Evolutionary conservation across 2,888 invertebrate genomes (phyloP).

Genomic region (Erannis defoliaria): DNA sequence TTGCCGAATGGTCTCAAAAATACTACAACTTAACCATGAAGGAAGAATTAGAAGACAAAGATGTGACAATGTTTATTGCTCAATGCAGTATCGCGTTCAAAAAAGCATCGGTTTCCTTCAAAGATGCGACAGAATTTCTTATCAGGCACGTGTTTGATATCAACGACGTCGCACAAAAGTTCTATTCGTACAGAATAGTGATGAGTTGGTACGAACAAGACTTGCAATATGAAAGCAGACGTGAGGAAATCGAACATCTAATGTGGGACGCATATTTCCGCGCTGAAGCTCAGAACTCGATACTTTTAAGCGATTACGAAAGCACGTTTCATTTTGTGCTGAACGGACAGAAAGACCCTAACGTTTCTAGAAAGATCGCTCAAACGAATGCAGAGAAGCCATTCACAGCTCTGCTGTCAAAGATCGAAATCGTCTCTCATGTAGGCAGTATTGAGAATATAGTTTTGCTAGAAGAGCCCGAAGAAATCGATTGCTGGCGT

Average conservation of each 20-base stretch:
- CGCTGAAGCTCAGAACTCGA: conserved; percentile 58
- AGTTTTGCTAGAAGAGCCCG: conserved; percentile 69
- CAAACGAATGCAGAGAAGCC: conserved; percentile 65
- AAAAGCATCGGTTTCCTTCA: conserved; percentile 86
- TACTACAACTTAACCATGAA: conserved; percentile 69
- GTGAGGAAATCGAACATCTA: conserved; percentile 77
- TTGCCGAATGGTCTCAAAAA: conserved; percentile 85
- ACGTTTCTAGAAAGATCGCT: conserved; percentile 65
- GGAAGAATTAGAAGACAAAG: conserved; percentile 70
- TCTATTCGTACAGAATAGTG: conserved; percentile 80
- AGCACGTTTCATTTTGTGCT: conserved; percentile 72
- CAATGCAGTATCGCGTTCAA: conserved; percentile 88
- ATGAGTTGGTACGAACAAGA: conserved; percentile 81
- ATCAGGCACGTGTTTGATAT: conserved; percentile 84
- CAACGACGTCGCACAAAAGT: conserved; percentile 75
- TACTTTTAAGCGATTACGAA: conserved; percentile 69
- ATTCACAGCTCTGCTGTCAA: conserved; percentile 70
- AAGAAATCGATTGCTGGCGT: conserved; percentile 75
- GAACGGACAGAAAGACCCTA: conserved; percentile 71
- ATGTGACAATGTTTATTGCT: conserved; percentile 83
- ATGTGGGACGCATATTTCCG: conserved; percentile 81
- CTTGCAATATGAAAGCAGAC: conserved; percentile 68
- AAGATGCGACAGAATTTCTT: conserved; percentile 88
- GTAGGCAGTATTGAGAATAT: conserved; percentile 76
- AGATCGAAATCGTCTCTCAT: conserved; percentile 80